Percentiles rank a stretch among this genome's conserved stretches.
These are phyloP conservation scores for Podarcis raffonei DNA, from an alignment of 2,113 vertebrate species.

Conservation along the genomic window DNA sequence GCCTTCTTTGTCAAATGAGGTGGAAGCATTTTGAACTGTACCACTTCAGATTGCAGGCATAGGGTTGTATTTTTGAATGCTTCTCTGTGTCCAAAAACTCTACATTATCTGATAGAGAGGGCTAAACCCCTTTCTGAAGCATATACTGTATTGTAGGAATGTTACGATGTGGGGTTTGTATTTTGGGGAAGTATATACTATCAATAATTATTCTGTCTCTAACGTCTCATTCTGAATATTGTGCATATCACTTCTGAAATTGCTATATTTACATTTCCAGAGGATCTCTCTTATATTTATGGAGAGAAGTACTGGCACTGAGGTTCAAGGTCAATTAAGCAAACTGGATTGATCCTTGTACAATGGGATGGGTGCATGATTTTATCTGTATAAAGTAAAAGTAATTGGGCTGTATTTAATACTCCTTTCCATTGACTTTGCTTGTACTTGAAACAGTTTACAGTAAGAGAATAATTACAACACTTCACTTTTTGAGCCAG, in stretches of 20 bases:
- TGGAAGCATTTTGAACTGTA: no score
- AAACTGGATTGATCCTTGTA: neutral
- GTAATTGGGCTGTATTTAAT: neutral
- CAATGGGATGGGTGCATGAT: neutral
- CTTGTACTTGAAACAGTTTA: neutral
- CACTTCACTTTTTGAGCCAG: neutral
- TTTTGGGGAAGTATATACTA: no score
- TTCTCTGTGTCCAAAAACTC: neutral
- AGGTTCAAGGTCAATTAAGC: neutral
- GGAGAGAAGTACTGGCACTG: neutral
- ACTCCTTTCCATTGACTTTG: neutral
- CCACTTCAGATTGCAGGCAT: no score
- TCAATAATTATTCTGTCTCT: neutral
- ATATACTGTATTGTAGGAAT: no score
- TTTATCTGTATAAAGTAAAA: neutral
- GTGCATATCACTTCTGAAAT: neutral
- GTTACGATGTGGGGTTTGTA: no score
- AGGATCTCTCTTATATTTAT: conserved; percentile 3
- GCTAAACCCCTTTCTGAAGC: no score
- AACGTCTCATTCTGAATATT: neutral
- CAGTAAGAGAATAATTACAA: neutral
- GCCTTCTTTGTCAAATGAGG: neutral
- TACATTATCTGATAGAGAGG: no score
- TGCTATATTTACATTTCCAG: neutral
- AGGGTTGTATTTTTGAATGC: neutral